Evolutionary conservation across 2,797 vertebrate species (phyloP).

Genomic region (Remorina albescens): DNA sequence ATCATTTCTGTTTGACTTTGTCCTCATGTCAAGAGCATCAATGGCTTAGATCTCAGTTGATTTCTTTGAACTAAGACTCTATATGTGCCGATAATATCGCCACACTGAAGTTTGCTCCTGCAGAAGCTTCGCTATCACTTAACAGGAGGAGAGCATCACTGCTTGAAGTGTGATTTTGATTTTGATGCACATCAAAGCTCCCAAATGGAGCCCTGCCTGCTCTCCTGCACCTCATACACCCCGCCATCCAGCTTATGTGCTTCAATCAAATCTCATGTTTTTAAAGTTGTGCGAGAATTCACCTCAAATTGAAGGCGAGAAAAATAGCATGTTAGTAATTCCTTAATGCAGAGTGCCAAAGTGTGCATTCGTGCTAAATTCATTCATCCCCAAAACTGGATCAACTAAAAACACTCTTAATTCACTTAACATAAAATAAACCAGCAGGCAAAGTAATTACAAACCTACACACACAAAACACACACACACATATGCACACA

Average conservation of each 20-base stretch:
- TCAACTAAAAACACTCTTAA: neutral
- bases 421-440: neutral
- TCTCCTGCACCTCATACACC: constrained; percentile 4
- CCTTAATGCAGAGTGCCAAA: neutral
- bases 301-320: neutral
- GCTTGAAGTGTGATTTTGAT: constrained; percentile 31
- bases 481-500: neutral
- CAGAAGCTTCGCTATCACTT: constrained; percentile 18
- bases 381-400: neutral
- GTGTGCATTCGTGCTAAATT: neutral
- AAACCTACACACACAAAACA: neutral
- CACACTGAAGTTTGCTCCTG: constrained; percentile 13
- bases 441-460: neutral
- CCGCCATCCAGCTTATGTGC: constrained; percentile 7
- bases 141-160: constrained; percentile 5
- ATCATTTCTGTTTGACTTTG: neutral
- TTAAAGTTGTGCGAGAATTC: neutral
- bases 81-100: constrained; percentile 15
- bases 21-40: neutral
- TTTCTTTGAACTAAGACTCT: constrained; percentile 11
- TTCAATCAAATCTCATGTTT: neutral
- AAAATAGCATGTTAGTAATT: neutral
- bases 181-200: constrained; percentile 42
- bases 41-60: constrained; percentile 18
- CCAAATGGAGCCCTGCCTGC: constrained; percentile 16